Evolutionary conservation across 2,113 vertebrate genomes (phyloP), one percentile per base, ranked within the genome.

Genomic region (Erythrocebus patas): DNA sequence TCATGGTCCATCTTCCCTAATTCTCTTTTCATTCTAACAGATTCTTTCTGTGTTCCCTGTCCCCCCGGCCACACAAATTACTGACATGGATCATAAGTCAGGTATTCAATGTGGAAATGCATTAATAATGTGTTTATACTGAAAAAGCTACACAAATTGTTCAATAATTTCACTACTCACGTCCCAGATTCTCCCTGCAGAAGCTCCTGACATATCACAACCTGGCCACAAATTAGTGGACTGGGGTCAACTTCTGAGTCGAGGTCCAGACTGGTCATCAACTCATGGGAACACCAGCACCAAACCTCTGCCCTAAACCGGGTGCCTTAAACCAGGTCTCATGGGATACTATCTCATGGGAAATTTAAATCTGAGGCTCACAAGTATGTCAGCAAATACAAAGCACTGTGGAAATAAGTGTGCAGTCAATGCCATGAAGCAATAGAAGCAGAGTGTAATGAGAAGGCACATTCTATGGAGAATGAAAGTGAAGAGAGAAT

Each of bases 171-270:
- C 88, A 92, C 76, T 80, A 38, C 45, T 90, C 76, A 35, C 61
- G 73, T 95, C 92, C 96, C 66, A 94, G 64, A 94, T 78, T 91
- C 70, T 89, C 89, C 90, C 76, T 92, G 25, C 32, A 79, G 55
- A 97, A 87, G 23, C 22, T 81, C 9, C 40, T 61, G 52, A 64
- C 50, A 93, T 25, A 82, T 92, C 35, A 48, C 61, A 89, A 79
- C 57, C 25, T 89, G 73, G 32, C 23, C 89, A 72, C 78, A 86
- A 72, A 70, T 81, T 22, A 86, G 35, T 35, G 14, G n/a, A 30
- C n/a, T 40, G 8, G 43, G 9, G 32, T 86, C 50, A 79, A 45
- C 50, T 89, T 16, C 79, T 38, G 25, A 81, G 64, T 84, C 75
- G 48, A 92, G 68, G 68, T 95, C 22, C 68, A 87, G 55, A 40